Evolutionary conservation across 92 coral and sea anemone genomes (phyloP).

Genomic region (Ricordea florida): DNA sequence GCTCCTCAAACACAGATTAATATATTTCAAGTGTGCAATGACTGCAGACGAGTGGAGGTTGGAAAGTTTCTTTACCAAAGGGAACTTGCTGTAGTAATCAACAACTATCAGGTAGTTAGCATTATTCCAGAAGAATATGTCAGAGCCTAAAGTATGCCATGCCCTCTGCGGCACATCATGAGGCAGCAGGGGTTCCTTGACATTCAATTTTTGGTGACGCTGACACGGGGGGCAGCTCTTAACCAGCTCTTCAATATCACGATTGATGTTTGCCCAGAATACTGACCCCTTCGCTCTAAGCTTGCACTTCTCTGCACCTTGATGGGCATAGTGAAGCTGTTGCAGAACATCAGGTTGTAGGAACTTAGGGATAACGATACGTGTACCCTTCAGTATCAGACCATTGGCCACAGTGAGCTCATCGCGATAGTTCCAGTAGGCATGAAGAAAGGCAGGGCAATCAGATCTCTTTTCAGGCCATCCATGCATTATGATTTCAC

Average conservation of each 20-base stretch:
- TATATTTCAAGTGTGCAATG: conserved; percentile 51
- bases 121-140: conserved; percentile 65
- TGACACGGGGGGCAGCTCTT: conserved; percentile 52
- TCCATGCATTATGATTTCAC: conserved; percentile 38
- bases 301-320: conserved; percentile 57
- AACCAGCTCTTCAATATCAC: conserved; percentile 50
- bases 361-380: conserved; percentile 25
- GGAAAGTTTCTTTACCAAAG: conserved; percentile 54
- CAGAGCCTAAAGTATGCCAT: conserved; percentile 57
- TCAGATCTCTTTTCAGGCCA: conserved; percentile 67
- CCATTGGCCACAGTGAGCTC: conserved; percentile 58
- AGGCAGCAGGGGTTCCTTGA: conserved; percentile 49
- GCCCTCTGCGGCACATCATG: conserved; percentile 54
- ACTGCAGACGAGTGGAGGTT: conserved; percentile 47
- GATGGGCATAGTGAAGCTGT: conserved; percentile 52
- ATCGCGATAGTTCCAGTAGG: conserved; percentile 54
- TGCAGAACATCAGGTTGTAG: conserved; percentile 39
- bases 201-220: conserved; percentile 45
- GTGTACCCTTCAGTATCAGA: conserved; percentile 37
- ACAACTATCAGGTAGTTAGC: conserved; percentile 37
- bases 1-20: conserved; percentile 64
- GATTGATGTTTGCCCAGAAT: conserved; percentile 58
- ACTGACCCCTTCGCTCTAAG: conserved; percentile 66
- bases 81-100: conserved; percentile 65
- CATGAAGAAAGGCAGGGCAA: conserved; percentile 51